Base-by-base conservation (phyloP, 1,140 invertebrate genomes). In the Drosophila repletoides region DNA sequence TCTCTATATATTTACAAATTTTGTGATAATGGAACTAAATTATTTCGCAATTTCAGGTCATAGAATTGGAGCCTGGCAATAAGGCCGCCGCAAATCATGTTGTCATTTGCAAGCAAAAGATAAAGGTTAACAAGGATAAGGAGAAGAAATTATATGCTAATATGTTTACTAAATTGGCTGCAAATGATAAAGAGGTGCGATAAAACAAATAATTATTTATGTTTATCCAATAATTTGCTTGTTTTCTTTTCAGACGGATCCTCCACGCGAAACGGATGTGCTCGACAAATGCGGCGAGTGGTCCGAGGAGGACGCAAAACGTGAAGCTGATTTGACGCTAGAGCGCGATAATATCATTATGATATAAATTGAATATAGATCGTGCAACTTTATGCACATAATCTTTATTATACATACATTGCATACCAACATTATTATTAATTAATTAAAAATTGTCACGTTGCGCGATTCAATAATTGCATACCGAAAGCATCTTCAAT, bases 121-220 rank as follows among this genome's bases (percentile, higher is more conserved):
- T 98, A 2, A 95, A 95, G 90, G 93, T 95, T 61, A 93, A 96
- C 66, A 92, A 94, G 51, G 92, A 93, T 31, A 94, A 94, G 69
- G 98, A 99, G 88, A 98, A 97, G 91, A 94, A 96, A 79, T 92
- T 97, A 6, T 99, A 98, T 91, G 94, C 94, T 1, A 98, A 97
- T 89, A 98, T 99, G 96, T 99, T 99, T 89, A 94, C 96, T 67
- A 96, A 96, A 90, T 95, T 97, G 91, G 95, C 95, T 1, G 93
- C 94, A 77, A 92, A 93, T 89, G 95, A 97, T 90, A 93, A 93
- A 90, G 93, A 96, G 94, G 95, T 96, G 86, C 31, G 10, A 19
- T 1, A 48, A 10, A 45, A 1, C 24, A 3, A 9, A 12, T 1
- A 14, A 4, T 6, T n/a, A 12, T 24, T 12, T 24, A n/a, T n/a